phyloP scores from a whole-genome alignment of 2,888 invertebrate genomes.

The Halocaridina rubra region DNA sequence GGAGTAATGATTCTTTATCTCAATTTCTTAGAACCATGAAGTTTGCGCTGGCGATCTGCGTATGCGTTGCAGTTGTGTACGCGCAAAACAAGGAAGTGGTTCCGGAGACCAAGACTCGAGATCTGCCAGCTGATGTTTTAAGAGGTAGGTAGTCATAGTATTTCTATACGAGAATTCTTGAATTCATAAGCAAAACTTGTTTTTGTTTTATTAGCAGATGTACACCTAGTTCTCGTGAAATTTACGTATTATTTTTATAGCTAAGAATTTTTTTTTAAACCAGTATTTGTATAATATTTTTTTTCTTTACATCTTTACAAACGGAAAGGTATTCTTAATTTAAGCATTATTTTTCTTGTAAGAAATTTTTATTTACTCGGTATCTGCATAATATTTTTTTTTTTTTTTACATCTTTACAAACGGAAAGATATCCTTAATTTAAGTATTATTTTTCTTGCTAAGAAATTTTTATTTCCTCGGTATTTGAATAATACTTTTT shows the following conservation, averaged over 20 bases:
- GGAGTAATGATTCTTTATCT: neutral
- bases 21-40: neutral
- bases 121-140: conserved; percentile 24
- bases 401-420: no score
- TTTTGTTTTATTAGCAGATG: neutral
- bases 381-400: no score
- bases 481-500: no score
- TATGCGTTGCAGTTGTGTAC: neutral
- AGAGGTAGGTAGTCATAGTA: neutral
- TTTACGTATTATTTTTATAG: neutral
- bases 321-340: no score
- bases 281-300: no score
- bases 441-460: no score
- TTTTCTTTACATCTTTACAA: no score
- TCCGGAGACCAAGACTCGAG: neutral
- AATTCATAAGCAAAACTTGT: neutral
- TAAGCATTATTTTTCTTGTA: no score
- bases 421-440: no score
- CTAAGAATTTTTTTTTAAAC: neutral
- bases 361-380: no score
- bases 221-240: neutral
- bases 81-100: neutral
- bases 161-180: neutral
- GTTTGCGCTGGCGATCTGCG: neutral
- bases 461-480: no score